These are phyloP conservation scores for Hedya salicella DNA, from an alignment of 2,888 invertebrate genomes.

Conservation along the genomic window DNA sequence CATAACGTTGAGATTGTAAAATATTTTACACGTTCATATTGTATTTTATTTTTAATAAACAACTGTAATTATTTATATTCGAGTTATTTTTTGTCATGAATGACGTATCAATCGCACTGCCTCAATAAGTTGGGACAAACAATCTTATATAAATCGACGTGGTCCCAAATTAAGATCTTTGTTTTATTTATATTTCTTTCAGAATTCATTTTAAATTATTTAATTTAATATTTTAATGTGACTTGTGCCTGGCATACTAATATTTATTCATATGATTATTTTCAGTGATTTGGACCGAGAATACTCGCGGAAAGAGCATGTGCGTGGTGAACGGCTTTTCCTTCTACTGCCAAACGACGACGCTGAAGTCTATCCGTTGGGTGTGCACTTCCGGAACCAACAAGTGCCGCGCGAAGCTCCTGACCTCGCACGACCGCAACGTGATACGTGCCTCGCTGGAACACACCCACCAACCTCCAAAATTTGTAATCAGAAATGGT, in stretches of 20 bases:
- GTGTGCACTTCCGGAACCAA: constrained; percentile 4
- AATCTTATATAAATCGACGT: too few species aligned
- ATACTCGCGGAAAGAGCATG: constrained; percentile 21
- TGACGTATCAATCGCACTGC: too few species aligned
- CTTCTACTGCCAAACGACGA: constrained; percentile 12
- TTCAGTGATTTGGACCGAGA: constrained; percentile 36
- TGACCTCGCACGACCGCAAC: constrained; percentile 15
- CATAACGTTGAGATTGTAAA: neutral
- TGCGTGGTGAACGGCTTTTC: constrained; percentile 28
- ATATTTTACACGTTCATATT: too few species aligned
- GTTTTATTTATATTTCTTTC: too few species aligned
- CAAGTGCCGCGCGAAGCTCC: constrained; percentile 47
- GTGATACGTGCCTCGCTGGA: constrained; percentile 17
- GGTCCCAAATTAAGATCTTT: too few species aligned
- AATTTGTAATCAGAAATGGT: constrained; percentile 40
- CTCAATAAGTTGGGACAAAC: too few species aligned
- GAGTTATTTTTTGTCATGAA: too few species aligned
- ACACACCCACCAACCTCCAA: constrained; percentile 42
- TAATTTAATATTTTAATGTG: too few species aligned
- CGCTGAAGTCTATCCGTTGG: constrained; percentile 17
- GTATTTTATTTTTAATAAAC: too few species aligned
- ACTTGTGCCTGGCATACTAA: too few species aligned
- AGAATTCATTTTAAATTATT: too few species aligned
- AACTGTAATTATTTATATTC: too few species aligned
- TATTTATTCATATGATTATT: neutral